Conservation (phyloP, 53 echinoderm and acorn worm genomes). For the Pentamera pediparva region DNA sequence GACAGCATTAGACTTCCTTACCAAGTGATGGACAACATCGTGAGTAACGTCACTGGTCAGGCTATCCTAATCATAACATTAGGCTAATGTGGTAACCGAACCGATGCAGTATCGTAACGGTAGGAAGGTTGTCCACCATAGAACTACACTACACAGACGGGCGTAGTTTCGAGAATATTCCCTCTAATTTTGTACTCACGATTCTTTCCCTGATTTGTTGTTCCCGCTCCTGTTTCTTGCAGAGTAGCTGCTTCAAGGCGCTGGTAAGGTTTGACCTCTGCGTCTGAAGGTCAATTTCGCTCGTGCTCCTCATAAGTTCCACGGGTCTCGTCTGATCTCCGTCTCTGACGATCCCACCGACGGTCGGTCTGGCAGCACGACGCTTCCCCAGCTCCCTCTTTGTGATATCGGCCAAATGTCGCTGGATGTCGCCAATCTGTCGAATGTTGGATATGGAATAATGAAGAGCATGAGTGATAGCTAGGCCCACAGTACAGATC, state of each 20-base stretch:
- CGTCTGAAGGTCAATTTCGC: slow-evolving; percentile 59
- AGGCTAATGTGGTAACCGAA: too few species aligned
- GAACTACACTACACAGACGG: not conserved
- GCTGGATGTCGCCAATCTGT: slow-evolving; percentile 52
- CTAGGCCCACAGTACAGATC: too few species aligned
- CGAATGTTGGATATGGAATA: too few species aligned
- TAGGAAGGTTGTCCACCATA: not conserved
- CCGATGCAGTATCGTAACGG: not conserved
- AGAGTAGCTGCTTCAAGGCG: slow-evolving; percentile 84
- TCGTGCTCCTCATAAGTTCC: not conserved
- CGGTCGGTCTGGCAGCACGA: too few species aligned
- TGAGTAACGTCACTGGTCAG: too few species aligned
- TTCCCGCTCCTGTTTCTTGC: slow-evolving; percentile 69
- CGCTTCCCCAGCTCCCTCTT: slow-evolving; percentile 69
- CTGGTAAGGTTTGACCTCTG: slow-evolving; percentile 71
- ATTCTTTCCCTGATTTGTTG: slow-evolving; percentile 72
- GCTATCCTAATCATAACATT: too few species aligned
- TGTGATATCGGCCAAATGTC: slow-evolving; percentile 84
- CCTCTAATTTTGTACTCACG: slow-evolving; percentile 35
- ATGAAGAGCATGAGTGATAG: too few species aligned
- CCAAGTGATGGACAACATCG: too few species aligned
- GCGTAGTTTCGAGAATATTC: not conserved
- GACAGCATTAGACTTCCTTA: too few species aligned
- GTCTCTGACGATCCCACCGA: not conserved
- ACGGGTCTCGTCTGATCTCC: not conserved